phyloP scores from a whole-genome alignment of 2,888 invertebrate genomes.

The Lumbricus terrestris region DNA sequence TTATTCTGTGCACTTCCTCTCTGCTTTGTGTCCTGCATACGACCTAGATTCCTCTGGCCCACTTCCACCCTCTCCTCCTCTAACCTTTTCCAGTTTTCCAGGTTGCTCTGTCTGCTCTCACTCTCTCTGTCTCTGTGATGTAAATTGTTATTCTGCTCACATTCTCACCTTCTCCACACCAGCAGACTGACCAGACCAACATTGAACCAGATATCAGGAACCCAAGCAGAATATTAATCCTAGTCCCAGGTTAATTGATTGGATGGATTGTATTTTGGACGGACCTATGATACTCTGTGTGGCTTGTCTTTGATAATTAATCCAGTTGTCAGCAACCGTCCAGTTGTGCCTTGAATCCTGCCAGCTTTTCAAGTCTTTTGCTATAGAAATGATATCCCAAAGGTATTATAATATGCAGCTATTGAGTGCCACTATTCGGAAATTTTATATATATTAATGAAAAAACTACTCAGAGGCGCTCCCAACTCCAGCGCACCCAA shows the following conservation, averaged over 20 bases:
- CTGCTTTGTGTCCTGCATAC: background rate
- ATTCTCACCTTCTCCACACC: background rate
- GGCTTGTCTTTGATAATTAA: background rate
- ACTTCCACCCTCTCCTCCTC: background rate
- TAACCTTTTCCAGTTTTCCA: too few relatives aligned
- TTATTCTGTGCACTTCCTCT: background rate
- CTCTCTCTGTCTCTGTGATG: background rate
- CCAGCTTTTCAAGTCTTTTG: background rate
- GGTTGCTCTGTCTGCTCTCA: background rate
- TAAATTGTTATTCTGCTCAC: background rate
- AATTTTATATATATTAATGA: too few relatives aligned
- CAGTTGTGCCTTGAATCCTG: background rate
- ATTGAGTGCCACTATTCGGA: too few relatives aligned
- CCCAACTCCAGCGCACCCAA: too few relatives aligned
- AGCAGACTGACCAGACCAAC: background rate
- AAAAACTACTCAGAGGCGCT: too few relatives aligned
- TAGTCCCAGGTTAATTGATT: background rate
- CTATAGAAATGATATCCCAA: too few relatives aligned
- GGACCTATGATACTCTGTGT: background rate
- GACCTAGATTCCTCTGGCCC: background rate
- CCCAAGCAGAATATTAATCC: background rate
- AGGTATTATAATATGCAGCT: too few relatives aligned
- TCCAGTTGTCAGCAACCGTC: background rate
- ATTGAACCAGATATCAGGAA: background rate
- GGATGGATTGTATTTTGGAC: background rate